phyloP scores from a whole-genome alignment of 2,797 vertebrate species.

The Ambastaia sidthimunki region DNA sequence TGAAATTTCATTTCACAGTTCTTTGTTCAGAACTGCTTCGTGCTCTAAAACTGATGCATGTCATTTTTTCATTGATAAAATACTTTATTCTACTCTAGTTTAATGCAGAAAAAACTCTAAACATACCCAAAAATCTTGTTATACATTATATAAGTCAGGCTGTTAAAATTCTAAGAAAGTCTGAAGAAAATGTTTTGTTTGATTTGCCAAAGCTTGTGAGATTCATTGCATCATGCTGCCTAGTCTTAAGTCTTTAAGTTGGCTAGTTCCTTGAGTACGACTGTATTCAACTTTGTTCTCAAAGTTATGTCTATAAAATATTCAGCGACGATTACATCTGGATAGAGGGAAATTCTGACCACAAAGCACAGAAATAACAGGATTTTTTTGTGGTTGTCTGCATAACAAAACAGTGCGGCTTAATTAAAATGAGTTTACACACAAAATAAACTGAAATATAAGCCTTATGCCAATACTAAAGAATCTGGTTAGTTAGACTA shows the following conservation, averaged over 20 bases:
- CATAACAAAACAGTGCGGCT: neutral
- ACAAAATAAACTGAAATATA: neutral
- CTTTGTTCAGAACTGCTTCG: conserved; percentile 41
- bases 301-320: neutral
- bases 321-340: neutral
- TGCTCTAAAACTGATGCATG: conserved; percentile 8
- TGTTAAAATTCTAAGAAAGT: neutral
- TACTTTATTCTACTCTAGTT: neutral
- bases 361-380: neutral
- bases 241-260: neutral
- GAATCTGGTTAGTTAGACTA: too few species aligned
- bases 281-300: neutral
- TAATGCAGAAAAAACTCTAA: neutral
- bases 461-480: neutral
- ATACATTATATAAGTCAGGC: neutral
- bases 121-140: too few species aligned
- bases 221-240: neutral
- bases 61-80: neutral
- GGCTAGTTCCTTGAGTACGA: neutral
- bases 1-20: conserved; percentile 12
- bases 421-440: neutral
- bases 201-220: neutral
- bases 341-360: neutral
- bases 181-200: neutral
- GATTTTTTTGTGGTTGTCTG: too few species aligned